Evolutionary conservation across 1,140 invertebrate species (phyloP).

Genomic region (Calephelis nemesis): DNA sequence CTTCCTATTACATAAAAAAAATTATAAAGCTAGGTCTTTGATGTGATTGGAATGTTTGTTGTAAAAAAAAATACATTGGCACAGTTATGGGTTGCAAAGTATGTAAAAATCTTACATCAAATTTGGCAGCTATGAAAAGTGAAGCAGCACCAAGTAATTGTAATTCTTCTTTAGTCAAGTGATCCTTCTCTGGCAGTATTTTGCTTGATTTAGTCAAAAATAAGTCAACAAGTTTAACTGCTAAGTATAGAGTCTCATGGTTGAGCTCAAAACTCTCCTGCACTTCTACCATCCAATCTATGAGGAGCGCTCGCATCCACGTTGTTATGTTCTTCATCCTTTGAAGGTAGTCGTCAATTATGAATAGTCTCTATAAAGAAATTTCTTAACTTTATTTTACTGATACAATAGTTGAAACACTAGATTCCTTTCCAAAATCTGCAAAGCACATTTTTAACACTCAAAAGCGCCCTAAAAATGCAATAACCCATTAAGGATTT

Average conservation of each 20-base stretch:
- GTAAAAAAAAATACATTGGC: no score
- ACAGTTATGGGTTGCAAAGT: no score
- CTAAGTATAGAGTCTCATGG: slow-evolving; percentile 98
- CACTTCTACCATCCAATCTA: slow-evolving; percentile 99
- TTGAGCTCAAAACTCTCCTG: slow-evolving; percentile 99
- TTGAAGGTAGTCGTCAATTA: slow-evolving; percentile 90
- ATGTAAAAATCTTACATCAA: slow-evolving; percentile 86
- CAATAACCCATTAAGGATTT: no score
- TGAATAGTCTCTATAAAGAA: slow-evolving; percentile 81
- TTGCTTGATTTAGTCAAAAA: slow-evolving; percentile 83
- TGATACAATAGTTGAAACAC: no score
- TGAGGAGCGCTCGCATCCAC: slow-evolving; percentile 94
- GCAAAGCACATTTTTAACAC: no score
- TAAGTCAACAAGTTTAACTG: slow-evolving; percentile 96
- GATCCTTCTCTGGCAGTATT: slow-evolving; percentile 71
- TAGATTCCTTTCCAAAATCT: no score
- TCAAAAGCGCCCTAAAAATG: no score
- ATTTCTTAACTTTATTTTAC: not conserved
- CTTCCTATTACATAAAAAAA: no score
- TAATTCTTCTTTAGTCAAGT: slow-evolving; percentile 86
- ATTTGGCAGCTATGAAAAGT: slow-evolving; percentile 97
- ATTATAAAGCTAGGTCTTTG: no score
- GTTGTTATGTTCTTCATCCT: slow-evolving; percentile 86
- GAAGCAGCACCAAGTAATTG: slow-evolving; percentile 95
- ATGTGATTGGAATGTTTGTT: no score